These are phyloP conservation scores for Rhinoptilus africanus DNA, from an alignment of 2,113 vertebrate species.

Conservation along the genomic window DNA sequence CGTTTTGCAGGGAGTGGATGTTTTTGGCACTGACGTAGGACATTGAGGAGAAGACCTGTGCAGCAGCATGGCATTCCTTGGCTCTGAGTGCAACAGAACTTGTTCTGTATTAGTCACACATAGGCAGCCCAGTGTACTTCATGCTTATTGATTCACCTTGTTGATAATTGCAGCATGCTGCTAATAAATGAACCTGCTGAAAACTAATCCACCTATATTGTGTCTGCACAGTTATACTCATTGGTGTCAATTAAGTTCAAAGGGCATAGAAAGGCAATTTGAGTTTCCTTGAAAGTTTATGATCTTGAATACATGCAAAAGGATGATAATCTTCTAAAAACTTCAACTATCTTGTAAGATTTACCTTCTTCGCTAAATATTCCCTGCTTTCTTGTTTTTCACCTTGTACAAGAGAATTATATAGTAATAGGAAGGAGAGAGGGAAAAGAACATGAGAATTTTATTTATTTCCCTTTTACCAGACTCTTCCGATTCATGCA, in stretches of 20 bases:
- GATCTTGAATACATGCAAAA: neutral
- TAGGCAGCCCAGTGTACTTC: constrained; percentile 61
- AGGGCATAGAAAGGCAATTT: constrained; percentile 57
- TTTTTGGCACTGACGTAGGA: constrained; percentile 24
- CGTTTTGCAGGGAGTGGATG: constrained; percentile 30
- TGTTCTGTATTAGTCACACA: constrained; percentile 59
- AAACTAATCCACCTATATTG: constrained; percentile 57
- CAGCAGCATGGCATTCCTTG: constrained; percentile 56
- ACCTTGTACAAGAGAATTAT: neutral
- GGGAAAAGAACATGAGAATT: neutral
- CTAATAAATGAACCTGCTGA: constrained; percentile 71
- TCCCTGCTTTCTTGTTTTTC: neutral
- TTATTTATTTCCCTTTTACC: neutral
- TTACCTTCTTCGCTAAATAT: neutral
- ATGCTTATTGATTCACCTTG: constrained; percentile 75
- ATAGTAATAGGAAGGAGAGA: neutral
- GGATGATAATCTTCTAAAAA: neutral
- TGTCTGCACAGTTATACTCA: constrained; percentile 54
- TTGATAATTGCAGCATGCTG: constrained; percentile 68
- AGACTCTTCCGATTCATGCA: neutral
- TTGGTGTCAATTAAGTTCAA: constrained; percentile 45
- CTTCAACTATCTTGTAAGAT: neutral
- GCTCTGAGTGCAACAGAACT: constrained; percentile 39
- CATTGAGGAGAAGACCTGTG: constrained; percentile 24
- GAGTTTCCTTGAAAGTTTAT: constrained; percentile 23